phyloP scores from a whole-genome alignment of 2,888 invertebrate species.

The Lasiommata megera region DNA sequence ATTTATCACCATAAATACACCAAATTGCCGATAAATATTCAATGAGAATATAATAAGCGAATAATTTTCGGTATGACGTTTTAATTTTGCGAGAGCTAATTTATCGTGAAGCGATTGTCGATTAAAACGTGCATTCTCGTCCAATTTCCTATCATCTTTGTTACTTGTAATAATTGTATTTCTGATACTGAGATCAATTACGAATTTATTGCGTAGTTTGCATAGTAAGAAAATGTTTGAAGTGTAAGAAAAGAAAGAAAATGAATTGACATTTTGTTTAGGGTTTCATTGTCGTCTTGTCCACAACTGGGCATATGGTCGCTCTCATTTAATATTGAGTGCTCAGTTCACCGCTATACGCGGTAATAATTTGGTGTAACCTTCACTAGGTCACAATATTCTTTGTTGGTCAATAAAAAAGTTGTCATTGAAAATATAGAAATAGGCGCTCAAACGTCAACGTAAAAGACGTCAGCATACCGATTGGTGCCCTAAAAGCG shows the following conservation, averaged over 20 bases:
- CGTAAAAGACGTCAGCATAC: constrained; percentile 21
- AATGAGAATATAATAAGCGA: constrained; percentile 36
- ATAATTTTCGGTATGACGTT: constrained; percentile 35
- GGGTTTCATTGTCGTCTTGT: too few species aligned
- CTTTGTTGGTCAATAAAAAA: too few species aligned
- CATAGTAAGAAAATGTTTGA: neutral
- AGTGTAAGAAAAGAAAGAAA: neutral
- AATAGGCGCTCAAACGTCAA: too few species aligned
- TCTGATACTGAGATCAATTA: neutral
- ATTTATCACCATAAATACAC: constrained; percentile 36
- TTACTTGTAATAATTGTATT: constrained; percentile 7
- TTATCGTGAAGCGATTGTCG: constrained; percentile 28
- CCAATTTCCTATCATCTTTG: constrained; percentile 20
- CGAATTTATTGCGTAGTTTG: neutral
- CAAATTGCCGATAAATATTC: constrained; percentile 35
- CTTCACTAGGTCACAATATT: too few species aligned
- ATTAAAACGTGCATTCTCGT: constrained; percentile 16
- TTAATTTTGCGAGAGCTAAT: constrained; percentile 34
- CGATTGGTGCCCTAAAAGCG: constrained; percentile 44
- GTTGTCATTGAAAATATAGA: too few species aligned
- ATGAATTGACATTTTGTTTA: too few species aligned
- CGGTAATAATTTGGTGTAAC: too few species aligned
- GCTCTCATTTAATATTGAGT: too few species aligned
- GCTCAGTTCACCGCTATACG: too few species aligned
- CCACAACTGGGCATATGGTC: too few species aligned